Evolutionary conservation across 1,140 invertebrate genomes (phyloP).

Genomic region (Lutraria rhynchaena): DNA sequence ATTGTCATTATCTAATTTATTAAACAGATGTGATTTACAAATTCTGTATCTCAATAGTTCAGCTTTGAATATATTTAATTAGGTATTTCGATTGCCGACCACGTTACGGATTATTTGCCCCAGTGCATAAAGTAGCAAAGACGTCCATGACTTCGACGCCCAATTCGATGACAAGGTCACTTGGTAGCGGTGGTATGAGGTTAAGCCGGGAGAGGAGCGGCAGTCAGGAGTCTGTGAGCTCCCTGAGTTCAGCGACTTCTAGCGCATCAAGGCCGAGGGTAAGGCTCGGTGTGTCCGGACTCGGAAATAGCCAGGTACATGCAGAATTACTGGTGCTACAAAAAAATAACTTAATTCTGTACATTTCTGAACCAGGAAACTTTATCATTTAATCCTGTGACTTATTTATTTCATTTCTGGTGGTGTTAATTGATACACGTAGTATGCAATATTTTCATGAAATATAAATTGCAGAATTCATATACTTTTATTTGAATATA

Average conservation of each 20-base stretch:
- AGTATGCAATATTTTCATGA: too few relatives aligned
- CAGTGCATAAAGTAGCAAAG: slow-evolving; percentile 85
- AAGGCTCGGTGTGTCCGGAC: slow-evolving; percentile 89
- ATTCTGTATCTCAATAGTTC: too few relatives aligned
- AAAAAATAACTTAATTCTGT: not conserved
- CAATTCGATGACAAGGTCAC: slow-evolving; percentile 70
- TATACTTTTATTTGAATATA: too few relatives aligned
- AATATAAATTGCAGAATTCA: too few relatives aligned
- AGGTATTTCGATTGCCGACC: slow-evolving; percentile 97
- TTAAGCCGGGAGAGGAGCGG: slow-evolving; percentile 84
- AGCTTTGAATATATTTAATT: slow-evolving; percentile 63
- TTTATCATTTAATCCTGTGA: slow-evolving; percentile 47
- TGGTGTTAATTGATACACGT: too few relatives aligned
- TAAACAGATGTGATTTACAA: too few relatives aligned
- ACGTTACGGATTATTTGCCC: slow-evolving; percentile 96
- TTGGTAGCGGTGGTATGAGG: slow-evolving; percentile 81
- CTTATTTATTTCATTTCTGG: not conserved
- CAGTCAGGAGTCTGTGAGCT: slow-evolving; percentile 91
- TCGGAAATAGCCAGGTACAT: slow-evolving; percentile 82
- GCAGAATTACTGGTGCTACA: slow-evolving; percentile 76
- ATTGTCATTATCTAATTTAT: too few relatives aligned
- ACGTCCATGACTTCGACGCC: slow-evolving; percentile 42
- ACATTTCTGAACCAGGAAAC: not conserved
- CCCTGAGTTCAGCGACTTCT: slow-evolving; percentile 89
- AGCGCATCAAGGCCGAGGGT: slow-evolving; percentile 88